These are phyloP conservation scores for Gymnogyps californianus DNA, from an alignment of 2,113 vertebrate species.

Conservation along the genomic window DNA sequence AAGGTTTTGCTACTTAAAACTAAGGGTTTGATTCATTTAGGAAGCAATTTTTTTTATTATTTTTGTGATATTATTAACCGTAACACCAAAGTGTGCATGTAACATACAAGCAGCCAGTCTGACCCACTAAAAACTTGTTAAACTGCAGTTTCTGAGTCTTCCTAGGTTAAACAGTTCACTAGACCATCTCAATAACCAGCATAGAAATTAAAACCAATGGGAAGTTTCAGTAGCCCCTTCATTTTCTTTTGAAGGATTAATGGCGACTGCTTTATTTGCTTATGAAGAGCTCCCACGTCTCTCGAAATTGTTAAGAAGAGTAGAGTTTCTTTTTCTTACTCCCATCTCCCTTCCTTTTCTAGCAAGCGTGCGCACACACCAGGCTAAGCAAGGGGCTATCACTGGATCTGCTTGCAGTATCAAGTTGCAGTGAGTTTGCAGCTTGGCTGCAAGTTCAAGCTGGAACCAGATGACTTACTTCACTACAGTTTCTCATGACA, in stretches of 20 bases:
- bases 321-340: not conserved
- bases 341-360: not conserved
- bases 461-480: not conserved
- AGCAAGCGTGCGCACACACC: rapidly evolving
- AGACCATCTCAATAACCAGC: not conserved
- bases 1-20: not conserved
- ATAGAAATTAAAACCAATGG: not conserved
- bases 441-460: not conserved
- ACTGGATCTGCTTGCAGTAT: not conserved
- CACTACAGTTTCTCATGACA: not conserved
- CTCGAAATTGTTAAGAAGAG: not conserved
- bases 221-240: not conserved
- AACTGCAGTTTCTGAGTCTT: not conserved
- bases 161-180: not conserved
- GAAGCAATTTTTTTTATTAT: not conserved
- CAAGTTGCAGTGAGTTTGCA: not conserved
- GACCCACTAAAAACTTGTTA: not conserved
- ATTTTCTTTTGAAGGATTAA: not conserved
- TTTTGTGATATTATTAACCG: not conserved
- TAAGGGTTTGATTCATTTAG: not conserved
- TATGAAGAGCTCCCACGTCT: not conserved
- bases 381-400: not conserved
- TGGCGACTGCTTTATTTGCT: not conserved
- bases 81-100: not conserved
- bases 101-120: not conserved